Evolutionary conservation across 2,888 invertebrate species (phyloP), one percentile per base, ranked within the genome.

Genomic region (Serrognathus titanus): DNA sequence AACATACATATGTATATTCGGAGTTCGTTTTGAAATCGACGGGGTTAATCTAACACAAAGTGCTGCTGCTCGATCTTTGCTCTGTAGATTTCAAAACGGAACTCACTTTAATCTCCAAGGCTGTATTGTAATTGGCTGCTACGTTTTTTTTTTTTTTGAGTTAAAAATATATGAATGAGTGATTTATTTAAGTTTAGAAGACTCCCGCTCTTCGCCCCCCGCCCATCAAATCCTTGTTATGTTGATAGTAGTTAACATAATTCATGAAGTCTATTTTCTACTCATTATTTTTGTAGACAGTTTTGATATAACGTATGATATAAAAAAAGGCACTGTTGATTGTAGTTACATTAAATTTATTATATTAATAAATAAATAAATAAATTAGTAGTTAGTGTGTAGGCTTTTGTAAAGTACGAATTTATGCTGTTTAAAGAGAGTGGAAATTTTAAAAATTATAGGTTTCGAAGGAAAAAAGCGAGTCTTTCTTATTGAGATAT

Each of bases 101-200:
- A 31, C 24, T 31, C 24, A 39, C n/a, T 12, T 39, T 41, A 53
- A 59, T 60, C 57, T 54, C 53, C 48, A 53, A 62, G 62, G 59
- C 62, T 62, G 57, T 62, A 57, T 52, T 50, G 45, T 48, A 36
- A 51, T 55, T 55, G 55, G 55, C 55, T 51, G 55, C 55, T 51
- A 37, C 46, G 51, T 55, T 51, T 8, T 39, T 48, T 53, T 16
- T 55, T 46, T 52, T 11, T 9, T 24, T 11, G 31, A 5, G 24
- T 31, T 31, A 31, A 31, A 43, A 43, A 43, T 20, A 20, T 43
- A 20, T 43, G 20, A 43, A 13, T 12, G 11, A 40, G 4, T 40
- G 40, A 12, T 40, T 40, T 40, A 40, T 12, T 13, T 40, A 13
- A 11, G 4, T 40, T 40, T 40, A 11, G 13, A 12, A 13, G 40